These are phyloP conservation scores for Zeugodacus cucurbitae DNA, from an alignment of 1,140 invertebrate genomes.

Conservation along the genomic window DNA sequence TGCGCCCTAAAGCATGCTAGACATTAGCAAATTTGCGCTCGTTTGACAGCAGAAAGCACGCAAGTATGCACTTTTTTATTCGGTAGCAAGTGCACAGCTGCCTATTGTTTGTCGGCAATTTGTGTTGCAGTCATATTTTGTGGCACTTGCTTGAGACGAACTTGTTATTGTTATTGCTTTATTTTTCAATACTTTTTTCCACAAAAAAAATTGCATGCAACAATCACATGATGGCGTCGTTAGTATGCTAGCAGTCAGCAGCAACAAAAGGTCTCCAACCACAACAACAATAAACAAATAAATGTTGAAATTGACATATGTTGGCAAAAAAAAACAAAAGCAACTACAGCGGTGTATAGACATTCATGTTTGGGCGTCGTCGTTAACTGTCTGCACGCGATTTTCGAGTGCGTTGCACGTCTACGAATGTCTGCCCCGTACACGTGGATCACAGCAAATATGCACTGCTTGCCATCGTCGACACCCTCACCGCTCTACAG, in stretches of 20 bases:
- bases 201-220: conserved; percentile 1
- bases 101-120: neutral
- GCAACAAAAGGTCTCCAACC: neutral
- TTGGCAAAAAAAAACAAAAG: neutral
- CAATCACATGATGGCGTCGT: neutral
- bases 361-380: conserved; percentile 23
- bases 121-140: neutral
- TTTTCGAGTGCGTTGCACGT: conserved; percentile 30
- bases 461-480: neutral
- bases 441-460: neutral
- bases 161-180: neutral
- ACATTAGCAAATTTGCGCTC: conserved; percentile 24
- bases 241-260: neutral
- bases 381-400: conserved; percentile 41
- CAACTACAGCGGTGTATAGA: neutral
- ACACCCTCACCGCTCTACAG: neutral
- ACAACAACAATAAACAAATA: neutral
- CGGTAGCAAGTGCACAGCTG: neutral
- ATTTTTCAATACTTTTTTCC: neutral
- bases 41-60: neutral
- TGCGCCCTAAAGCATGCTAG: conserved; percentile 1
- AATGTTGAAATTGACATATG: conserved; percentile 1
- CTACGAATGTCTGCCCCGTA: neutral
- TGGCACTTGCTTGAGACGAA: neutral
- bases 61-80: neutral